Evolutionary conservation across 2,113 vertebrate genomes (phyloP).

Genomic region (Ginglymostoma cirratum): DNA sequence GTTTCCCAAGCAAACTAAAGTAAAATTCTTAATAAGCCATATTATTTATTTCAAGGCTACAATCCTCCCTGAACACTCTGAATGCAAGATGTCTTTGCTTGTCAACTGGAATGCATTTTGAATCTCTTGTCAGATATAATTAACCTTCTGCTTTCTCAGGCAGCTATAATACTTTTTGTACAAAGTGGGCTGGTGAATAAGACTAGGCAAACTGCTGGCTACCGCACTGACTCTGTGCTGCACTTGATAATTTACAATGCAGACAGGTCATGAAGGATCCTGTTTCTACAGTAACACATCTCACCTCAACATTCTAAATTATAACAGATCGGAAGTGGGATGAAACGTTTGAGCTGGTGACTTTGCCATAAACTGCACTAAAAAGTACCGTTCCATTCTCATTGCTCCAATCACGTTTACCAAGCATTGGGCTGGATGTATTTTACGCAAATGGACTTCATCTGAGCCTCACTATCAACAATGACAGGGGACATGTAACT

Average conservation of each 20-base stretch:
- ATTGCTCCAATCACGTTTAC: background rate
- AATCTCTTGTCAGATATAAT: conserved; percentile 26
- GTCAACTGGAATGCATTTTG: background rate
- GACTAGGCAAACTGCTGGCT: background rate
- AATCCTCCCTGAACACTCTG: conserved; percentile 2
- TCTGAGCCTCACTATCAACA: background rate
- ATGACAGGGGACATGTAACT: background rate
- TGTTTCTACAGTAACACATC: background rate
- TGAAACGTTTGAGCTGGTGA: background rate
- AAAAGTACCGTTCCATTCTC: background rate
- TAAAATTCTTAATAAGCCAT: background rate
- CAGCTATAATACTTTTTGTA: background rate
- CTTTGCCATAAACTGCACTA: background rate
- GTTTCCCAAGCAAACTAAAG: conserved; percentile 3
- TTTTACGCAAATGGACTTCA: background rate
- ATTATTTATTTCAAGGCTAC: conserved; percentile 20
- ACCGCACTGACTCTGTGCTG: background rate
- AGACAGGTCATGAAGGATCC: background rate
- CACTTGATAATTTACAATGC: background rate
- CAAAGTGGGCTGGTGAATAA: background rate
- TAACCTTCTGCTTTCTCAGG: conserved; percentile 31
- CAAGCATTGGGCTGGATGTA: background rate
- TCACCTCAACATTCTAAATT: conserved; percentile 10
- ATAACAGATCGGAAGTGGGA: background rate
- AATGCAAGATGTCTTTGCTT: conserved; percentile 8